Evolutionary conservation across 2,113 vertebrate genomes (phyloP).

Genomic region (Macquaria australasica): DNA sequence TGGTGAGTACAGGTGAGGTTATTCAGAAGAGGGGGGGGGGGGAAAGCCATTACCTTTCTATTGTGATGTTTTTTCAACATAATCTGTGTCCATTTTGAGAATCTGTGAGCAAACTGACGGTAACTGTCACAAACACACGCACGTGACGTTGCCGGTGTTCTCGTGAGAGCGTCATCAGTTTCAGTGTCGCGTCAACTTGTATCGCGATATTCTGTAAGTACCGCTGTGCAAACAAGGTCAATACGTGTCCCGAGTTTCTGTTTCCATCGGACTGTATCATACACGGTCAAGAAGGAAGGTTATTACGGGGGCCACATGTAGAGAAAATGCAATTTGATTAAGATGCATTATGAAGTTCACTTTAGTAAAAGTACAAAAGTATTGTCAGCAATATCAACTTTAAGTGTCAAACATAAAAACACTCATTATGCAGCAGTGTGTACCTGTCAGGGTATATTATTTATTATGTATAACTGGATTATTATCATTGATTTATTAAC

Average conservation of each 20-base stretch:
- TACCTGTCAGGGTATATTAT: too few relatives aligned
- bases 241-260: background rate
- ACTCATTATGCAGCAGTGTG: background rate
- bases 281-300: background rate
- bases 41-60: slow-evolving; percentile 56
- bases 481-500: background rate
- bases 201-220: slow-evolving; percentile 57
- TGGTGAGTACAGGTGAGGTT: fast-evolving
- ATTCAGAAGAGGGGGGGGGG: too few relatives aligned
- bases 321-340: background rate
- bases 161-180: slow-evolving; percentile 13
- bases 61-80: slow-evolving; percentile 53
- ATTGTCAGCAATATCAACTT: background rate
- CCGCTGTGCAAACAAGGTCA: slow-evolving; percentile 25
- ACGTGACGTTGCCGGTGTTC: slow-evolving; percentile 27
- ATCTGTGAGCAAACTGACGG: slow-evolving; percentile 33
- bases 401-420: too few relatives aligned
- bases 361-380: background rate
- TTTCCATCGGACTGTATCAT: background rate
- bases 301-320: background rate
- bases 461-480: background rate
- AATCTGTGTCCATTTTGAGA: slow-evolving; percentile 65
- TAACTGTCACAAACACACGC: slow-evolving; percentile 56
- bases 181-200: fast-evolving
- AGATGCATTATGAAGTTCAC: background rate